These are phyloP conservation scores for Temnothorax unifasciatus DNA, from an alignment of 2,888 invertebrate species.

Conservation along the genomic window DNA sequence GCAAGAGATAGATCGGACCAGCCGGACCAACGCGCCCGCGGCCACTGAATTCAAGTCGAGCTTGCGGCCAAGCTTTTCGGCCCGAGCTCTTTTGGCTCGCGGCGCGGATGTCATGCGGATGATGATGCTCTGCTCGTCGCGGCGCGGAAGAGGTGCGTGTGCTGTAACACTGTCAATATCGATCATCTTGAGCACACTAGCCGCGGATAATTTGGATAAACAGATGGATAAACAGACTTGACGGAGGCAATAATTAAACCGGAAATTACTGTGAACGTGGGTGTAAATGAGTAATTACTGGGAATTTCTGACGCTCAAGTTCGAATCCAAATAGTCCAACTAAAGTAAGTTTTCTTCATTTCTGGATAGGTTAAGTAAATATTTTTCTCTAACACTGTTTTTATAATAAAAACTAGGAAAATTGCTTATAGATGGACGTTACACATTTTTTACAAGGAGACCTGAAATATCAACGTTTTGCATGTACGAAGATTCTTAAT, in stretches of 20 bases:
- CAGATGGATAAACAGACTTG: background rate
- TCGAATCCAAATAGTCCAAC: background rate
- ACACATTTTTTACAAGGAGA: background rate
- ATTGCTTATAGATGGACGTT: background rate
- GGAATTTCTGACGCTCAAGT: background rate
- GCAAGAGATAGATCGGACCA: slow-evolving; percentile 30
- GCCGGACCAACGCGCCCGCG: slow-evolving; percentile 59
- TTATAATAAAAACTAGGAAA: background rate
- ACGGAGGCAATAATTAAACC: background rate
- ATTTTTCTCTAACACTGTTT: background rate
- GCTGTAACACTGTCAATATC: slow-evolving; percentile 16
- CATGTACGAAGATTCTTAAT: background rate
- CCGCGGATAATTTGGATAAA: background rate
- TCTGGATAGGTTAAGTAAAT: background rate
- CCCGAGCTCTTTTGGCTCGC: slow-evolving; percentile 51
- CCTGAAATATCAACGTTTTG: background rate
- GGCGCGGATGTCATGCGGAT: slow-evolving; percentile 62
- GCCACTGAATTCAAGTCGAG: slow-evolving; percentile 47
- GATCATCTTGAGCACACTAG: background rate
- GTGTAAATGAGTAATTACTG: background rate
- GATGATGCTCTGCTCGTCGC: slow-evolving; percentile 13
- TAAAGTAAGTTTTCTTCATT: background rate
- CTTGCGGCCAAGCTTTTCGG: slow-evolving; percentile 45
- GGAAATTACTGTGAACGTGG: background rate
- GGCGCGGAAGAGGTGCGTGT: background rate